These are phyloP conservation scores for Branchellion lobata DNA, from an alignment of 2,888 invertebrate genomes.

Conservation along the genomic window DNA sequence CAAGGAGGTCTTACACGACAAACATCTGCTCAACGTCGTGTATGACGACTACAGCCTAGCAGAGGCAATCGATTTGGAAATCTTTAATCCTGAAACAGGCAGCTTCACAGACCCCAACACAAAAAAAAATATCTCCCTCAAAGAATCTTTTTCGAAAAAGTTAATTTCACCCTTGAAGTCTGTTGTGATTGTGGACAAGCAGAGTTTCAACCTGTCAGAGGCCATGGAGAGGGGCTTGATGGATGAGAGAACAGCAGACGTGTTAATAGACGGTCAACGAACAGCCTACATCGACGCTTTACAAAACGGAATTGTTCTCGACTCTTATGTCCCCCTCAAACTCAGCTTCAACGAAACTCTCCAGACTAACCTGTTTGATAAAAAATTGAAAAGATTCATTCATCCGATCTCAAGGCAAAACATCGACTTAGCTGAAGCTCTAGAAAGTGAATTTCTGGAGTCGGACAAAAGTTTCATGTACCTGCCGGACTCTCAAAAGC, in stretches of 20 bases:
- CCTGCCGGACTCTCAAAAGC: conserved; percentile 72
- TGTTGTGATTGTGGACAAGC: conserved; percentile 31
- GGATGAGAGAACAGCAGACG: conserved; percentile 61
- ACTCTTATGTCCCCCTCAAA: conserved; percentile 47
- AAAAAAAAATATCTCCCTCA: conserved; percentile 76
- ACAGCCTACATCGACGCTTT: conserved; percentile 64
- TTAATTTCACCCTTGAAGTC: conserved; percentile 54
- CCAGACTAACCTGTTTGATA: conserved; percentile 71
- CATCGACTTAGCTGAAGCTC: conserved; percentile 55
- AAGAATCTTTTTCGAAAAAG: conserved; percentile 83
- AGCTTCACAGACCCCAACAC: conserved; percentile 70
- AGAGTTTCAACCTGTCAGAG: conserved; percentile 48
- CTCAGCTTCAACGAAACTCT: conserved; percentile 72
- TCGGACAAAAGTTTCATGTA: conserved; percentile 53
- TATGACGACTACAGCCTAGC: conserved; percentile 75
- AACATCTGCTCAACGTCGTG: conserved; percentile 77
- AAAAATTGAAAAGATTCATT: conserved; percentile 44
- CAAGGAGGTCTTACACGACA: conserved; percentile 81
- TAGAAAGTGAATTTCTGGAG: conserved; percentile 47
- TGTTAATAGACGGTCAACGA: conserved; percentile 70
- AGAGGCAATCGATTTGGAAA: conserved; percentile 85
- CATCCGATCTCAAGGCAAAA: conserved; percentile 52
- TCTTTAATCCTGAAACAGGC: conserved; percentile 70
- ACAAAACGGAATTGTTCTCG: conserved; percentile 47
- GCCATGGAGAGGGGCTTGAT: conserved; percentile 52